Base-by-base conservation (phyloP, 2,113 vertebrate genomes). In the Alethe castanea region DNA sequence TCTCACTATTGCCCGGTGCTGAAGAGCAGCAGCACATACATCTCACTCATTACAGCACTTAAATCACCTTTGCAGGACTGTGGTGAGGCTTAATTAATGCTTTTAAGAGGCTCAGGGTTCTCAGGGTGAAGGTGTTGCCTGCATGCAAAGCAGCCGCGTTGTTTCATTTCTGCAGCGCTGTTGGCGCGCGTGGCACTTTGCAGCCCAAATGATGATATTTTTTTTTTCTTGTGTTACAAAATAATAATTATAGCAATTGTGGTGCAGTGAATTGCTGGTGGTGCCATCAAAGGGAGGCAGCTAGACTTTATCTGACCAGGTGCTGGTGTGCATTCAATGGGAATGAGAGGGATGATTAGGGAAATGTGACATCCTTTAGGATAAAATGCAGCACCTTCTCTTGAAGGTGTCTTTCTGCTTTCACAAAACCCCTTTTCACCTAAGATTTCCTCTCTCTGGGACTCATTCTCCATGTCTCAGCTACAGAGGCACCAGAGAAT, bases 241-340 rank as follows among this genome's bases (percentile, higher is more conserved):
- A 96, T 94, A 95, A 88, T 97, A 95, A 97, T 97, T 95, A 92
- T 3, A 77, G 85, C 81, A 83, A 88, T 95, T 91, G 92, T 87
- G 86, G 64, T 91, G 93, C 88, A 61, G 59, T 31, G 89, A 83
- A 70, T 72, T 15, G 84, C 57, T 88, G 61, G 81, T 60, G 53
- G 29, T 89, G 87, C 64, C 14, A 36, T 81, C 35, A 2, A 86
- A n/a, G 50, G 69, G 69, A 89, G 28, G 90, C 83, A 95, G 86
- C 90, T 88, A 95, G 94, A 70, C 66, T 91, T 71, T 25, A 26
- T 62, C 59, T 64, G n/a, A 59, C 60, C 84, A 95, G 96, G 93
- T 92, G 88, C 71, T 92, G 79, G 38, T 81, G 53, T 71, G 45
- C 33, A 23, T 40, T 83, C 67, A 67, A 48, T 62, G 54, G 88